phyloP scores from a whole-genome alignment of 2,888 invertebrate genomes.

The Camptogramma bilineatum region DNA sequence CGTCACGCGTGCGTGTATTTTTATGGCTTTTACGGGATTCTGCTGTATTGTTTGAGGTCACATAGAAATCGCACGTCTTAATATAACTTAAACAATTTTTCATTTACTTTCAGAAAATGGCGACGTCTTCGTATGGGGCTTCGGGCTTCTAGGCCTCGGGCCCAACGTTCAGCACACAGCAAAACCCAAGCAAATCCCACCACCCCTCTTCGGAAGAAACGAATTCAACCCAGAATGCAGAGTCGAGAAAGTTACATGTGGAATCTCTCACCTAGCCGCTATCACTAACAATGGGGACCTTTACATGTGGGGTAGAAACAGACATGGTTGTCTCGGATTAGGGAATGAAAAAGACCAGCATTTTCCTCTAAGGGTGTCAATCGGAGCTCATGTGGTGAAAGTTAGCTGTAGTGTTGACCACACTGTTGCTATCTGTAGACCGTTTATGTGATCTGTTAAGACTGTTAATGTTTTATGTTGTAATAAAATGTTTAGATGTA shows the following conservation, averaged over 20 bases:
- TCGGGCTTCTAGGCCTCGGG: constrained; percentile 95
- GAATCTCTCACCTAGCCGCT: constrained; percentile 91
- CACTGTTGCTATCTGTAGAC: constrained; percentile 90
- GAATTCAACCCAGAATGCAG: constrained; percentile 90
- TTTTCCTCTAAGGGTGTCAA: constrained; percentile 93
- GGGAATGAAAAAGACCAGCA: constrained; percentile 92
- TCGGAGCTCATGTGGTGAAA: constrained; percentile 91
- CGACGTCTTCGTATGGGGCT: constrained; percentile 97
- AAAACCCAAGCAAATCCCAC: constrained; percentile 90
- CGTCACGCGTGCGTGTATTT: too few relatives aligned
- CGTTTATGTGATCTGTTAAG: constrained; percentile 73
- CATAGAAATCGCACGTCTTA: background rate
- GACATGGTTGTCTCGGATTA: constrained; percentile 93
- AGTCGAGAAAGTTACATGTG: constrained; percentile 89
- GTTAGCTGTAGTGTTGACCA: constrained; percentile 95
- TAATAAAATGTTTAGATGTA: constrained; percentile 41
- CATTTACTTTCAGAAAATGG: constrained; percentile 89
- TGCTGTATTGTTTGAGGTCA: too few relatives aligned
- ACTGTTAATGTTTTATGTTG: constrained; percentile 52
- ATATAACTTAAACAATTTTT: background rate
- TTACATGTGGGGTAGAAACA: constrained; percentile 97
- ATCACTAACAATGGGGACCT: constrained; percentile 93
- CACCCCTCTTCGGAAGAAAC: constrained; percentile 93
- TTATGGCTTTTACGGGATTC: too few relatives aligned
- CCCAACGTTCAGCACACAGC: constrained; percentile 89